Evolutionary conservation across 2,888 invertebrate species (phyloP), one percentile per base, ranked within the genome.

Genomic region (Harpalus rufipes): DNA sequence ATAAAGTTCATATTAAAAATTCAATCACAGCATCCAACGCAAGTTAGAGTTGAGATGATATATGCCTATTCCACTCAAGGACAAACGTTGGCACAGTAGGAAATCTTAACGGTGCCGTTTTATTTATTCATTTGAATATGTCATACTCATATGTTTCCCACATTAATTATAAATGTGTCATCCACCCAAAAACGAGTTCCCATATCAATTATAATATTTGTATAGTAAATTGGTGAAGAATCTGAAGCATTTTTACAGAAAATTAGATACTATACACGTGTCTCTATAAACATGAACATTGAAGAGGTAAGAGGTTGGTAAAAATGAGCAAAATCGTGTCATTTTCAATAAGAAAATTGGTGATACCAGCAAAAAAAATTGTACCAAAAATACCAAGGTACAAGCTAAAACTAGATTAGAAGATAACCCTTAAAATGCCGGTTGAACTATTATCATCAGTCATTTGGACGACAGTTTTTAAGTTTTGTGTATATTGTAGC

Each of bases 31-130:
- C 39, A 68, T 12, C 68, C 39, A 68, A 68, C 68, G 32, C 68
- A n/a, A 68, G 63, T 63, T 12, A 12, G 10, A 18, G 39, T 32
- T 68, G 68, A 18, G 39, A 68, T 68, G 68, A 68, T 68, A 39
- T 14, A 68, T 68, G 39, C 14, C 14, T 68, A 7, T 14, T 39
- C 68, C n/a, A 7, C 32, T 14, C 68, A 68, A 68, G 68, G 68
- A 39, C 68, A 39, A 39, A 39, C 68, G 68, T 39, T 68, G 68
- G 68, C 68, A 68, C 68, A 68, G 68, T 68, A 68, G 68, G 68
- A 68, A 68, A 68, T 68, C 68, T 68, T 68, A 68, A 68, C 68
- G 68, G 68, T 68, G 39, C 68, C 68, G 68, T 68, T 68, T 68
- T 68, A 68, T 68, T 68, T 68, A 68, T 68, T 68, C 68, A 68